Evolutionary conservation across 1,140 invertebrate genomes (phyloP), one percentile per base, ranked within the genome.

Genomic region (Drosophila kohkoa): DNA sequence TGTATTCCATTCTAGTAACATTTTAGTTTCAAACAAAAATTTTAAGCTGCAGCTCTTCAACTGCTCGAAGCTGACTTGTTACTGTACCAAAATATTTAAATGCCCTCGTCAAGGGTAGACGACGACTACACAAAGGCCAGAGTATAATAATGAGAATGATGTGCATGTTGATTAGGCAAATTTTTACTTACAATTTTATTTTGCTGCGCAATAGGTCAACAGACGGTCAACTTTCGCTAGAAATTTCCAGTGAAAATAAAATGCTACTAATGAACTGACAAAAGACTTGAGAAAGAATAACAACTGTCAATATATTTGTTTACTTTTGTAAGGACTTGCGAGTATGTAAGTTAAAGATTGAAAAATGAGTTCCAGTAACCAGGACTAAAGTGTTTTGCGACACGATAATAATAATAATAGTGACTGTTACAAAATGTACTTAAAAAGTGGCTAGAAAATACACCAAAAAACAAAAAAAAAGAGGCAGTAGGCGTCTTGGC

Each of bases 151-250:
- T 54, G 51, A 54, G 51, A 15, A 54, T 35, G 51, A 54, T 54
- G 15, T 32, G 51, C 28, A 54, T 15, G 51, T 54, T 54, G 28
- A 54, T 54, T 54, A 54, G 51, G n/a, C 25, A 54, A 54, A 54
- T 54, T 54, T 25, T 54, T n/a, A 43, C n/a, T 54, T 30, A 52
- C 25, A 52, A 52, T 52, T 52, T 52, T 52, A 52, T 28, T 30
- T 32, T 35, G 30, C 51, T 54, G 51, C 51, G 51, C 51, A 54
- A 54, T 54, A 35, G 51, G 30, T 7, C 30, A 35, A 35, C 28
- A 54, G 7, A 15, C n/a, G 15, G n/a, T 54, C 30, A n/a, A 28
- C n/a, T 15, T 30, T 32, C 51, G 10, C 10, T 30, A 3, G 13
- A 13, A 35, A 32, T 35, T 32, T 54, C 13, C 13, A 35, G 51